Conservation (phyloP, 2,797 vertebrate species). For the Astyanax mexicanus region DNA sequence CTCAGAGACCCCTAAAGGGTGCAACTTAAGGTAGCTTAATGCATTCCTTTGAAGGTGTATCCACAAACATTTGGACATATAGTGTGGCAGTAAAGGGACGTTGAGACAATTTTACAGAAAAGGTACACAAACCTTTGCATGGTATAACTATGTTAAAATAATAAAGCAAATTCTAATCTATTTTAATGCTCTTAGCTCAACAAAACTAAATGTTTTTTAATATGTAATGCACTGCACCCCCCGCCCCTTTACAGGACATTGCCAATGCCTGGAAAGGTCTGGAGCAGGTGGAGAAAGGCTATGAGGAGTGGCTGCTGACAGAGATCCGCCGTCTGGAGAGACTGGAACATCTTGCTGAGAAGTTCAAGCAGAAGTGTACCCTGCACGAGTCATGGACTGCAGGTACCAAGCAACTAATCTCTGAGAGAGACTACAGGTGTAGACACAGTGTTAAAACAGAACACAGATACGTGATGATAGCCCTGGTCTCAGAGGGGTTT, state of each 20-base stretch:
- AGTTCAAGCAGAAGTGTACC: constrained; percentile 90
- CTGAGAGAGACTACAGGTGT: background rate
- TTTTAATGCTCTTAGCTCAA: too few species aligned
- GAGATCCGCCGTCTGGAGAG: constrained; percentile 91
- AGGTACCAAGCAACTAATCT: constrained; percentile 67
- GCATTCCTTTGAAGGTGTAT: too few species aligned
- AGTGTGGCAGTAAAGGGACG: too few species aligned
- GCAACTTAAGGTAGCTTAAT: too few species aligned
- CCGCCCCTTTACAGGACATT: constrained; percentile 80
- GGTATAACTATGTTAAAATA: too few species aligned
- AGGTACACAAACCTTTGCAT: too few species aligned
- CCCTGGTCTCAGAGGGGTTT: background rate
- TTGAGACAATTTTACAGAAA: too few species aligned
- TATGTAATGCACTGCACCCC: too few species aligned
- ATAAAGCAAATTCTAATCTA: too few species aligned
- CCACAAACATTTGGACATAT: too few species aligned
- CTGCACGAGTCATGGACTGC: constrained; percentile 88
- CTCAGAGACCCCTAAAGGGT: too few species aligned
- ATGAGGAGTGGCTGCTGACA: constrained; percentile 90
- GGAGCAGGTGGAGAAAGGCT: constrained; percentile 90
- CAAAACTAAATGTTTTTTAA: too few species aligned
- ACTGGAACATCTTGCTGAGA: constrained; percentile 89
- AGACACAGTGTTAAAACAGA: background rate
- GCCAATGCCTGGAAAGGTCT: constrained; percentile 90
- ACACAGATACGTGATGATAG: background rate